Percentiles rank a stretch among this genome's conserved stretches.
phyloP scores from a whole-genome alignment of 1,140 invertebrate species.

The Hetaerina americana region DNA sequence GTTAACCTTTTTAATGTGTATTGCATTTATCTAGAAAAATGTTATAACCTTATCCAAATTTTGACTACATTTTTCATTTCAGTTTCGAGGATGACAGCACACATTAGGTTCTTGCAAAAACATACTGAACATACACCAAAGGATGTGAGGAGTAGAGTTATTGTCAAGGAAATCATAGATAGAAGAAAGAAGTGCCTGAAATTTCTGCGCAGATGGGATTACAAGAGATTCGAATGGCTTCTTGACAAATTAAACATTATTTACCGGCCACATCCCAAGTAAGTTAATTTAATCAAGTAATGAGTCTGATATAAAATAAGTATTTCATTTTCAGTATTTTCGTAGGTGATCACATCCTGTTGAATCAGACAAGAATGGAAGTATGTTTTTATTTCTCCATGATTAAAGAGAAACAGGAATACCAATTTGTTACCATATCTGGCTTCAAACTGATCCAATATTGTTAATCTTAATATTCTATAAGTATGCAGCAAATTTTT shows the following conservation, averaged over 20 bases:
- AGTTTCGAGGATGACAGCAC: neutral
- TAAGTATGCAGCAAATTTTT: too few species aligned
- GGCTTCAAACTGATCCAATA: too few species aligned
- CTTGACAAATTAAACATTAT: constrained; percentile 63
- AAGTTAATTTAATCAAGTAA: constrained; percentile 19
- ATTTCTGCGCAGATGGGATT: constrained; percentile 54
- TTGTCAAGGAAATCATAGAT: constrained; percentile 57
- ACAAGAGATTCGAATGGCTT: constrained; percentile 76
- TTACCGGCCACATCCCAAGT: constrained; percentile 51
- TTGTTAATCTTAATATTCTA: too few species aligned
- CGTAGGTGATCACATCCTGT: too few species aligned
- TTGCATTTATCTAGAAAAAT: neutral
- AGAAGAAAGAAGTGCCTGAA: constrained; percentile 58
- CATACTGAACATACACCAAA: neutral
- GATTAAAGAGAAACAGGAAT: too few species aligned
- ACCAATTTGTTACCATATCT: too few species aligned
- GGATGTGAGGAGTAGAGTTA: constrained; percentile 15
- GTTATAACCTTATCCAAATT: neutral
- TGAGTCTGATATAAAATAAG: neutral
- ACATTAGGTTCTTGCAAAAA: neutral
- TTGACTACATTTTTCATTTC: neutral
- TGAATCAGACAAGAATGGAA: too few species aligned
- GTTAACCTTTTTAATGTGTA: too few species aligned
- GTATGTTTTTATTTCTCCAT: too few species aligned
- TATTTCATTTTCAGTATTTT: neutral